These are phyloP conservation scores for Hiodon tergisus DNA, from an alignment of 2,113 vertebrate species.

Conservation along the genomic window DNA sequence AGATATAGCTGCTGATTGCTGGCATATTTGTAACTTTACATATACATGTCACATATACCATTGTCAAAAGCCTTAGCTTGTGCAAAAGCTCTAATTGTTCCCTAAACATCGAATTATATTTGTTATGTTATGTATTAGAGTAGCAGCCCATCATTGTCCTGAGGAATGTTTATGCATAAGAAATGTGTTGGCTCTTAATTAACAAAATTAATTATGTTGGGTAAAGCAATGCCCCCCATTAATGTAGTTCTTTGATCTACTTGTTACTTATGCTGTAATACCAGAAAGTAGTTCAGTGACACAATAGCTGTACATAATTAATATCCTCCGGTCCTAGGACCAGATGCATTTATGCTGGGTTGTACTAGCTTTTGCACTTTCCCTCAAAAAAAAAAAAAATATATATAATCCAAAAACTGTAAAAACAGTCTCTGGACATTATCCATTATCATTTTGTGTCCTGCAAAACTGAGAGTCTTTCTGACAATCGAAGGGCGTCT, in stretches of 20 bases:
- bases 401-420: too few relatives aligned
- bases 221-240: slow-evolving; percentile 34
- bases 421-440: too few relatives aligned
- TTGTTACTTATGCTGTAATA: slow-evolving; percentile 45
- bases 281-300: slow-evolving; percentile 32
- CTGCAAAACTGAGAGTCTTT: background rate
- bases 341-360: slow-evolving; percentile 36
- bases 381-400: background rate
- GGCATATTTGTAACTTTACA: background rate
- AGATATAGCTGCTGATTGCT: background rate
- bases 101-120: background rate
- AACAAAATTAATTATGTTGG: slow-evolving; percentile 19
- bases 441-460: background rate
- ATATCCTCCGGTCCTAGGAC: slow-evolving; percentile 30
- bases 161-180: background rate
- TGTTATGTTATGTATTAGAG: background rate
- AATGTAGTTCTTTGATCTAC: slow-evolving; percentile 36
- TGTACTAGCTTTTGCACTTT: slow-evolving; percentile 12
- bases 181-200: slow-evolving; percentile 1
- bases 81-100: background rate
- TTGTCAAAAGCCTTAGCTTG: background rate
- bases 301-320: slow-evolving; percentile 43
- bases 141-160: background rate
- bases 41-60: slow-evolving; percentile 3
- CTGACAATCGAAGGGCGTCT: slow-evolving; percentile 8